A percentile compares a stretch with the other conserved stretches of the same genome.
These are phyloP conservation scores for Leistus spinibarbis DNA, from an alignment of 2,888 invertebrate species.

Conservation along the genomic window DNA sequence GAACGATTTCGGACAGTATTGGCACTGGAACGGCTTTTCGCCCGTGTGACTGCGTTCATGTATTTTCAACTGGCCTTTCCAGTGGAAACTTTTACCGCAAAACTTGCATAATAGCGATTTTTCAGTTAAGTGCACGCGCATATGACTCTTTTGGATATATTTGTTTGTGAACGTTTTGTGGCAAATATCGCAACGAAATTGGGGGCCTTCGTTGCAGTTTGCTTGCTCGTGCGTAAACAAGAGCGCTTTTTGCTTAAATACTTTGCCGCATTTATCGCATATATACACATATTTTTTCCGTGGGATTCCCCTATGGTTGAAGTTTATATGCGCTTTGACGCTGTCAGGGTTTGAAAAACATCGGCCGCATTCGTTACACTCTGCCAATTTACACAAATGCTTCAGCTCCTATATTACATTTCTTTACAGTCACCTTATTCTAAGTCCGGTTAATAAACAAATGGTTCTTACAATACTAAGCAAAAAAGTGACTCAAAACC, in stretches of 20 bases:
- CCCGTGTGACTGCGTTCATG: conserved; percentile 58
- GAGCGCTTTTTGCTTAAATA: conserved; percentile 54
- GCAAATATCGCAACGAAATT: conserved; percentile 53
- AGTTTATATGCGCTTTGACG: conserved; percentile 56
- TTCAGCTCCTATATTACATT: neutral
- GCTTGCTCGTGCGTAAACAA: conserved; percentile 57
- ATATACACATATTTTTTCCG: conserved; percentile 50
- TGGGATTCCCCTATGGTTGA: conserved; percentile 47
- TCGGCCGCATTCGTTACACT: conserved; percentile 58
- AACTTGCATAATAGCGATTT: conserved; percentile 51
- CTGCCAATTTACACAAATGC: conserved; percentile 43
- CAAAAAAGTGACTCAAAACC: no score
- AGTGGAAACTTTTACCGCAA: conserved; percentile 53
- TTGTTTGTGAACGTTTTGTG: conserved; percentile 56
- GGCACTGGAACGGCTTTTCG: conserved; percentile 60
- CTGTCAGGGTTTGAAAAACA: conserved; percentile 57
- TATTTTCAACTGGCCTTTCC: conserved; percentile 53
- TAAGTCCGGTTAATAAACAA: no score
- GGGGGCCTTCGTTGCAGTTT: conserved; percentile 54
- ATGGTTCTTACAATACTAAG: no score
- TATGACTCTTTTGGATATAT: conserved; percentile 58
- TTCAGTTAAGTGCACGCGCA: conserved; percentile 55
- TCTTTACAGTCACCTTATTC: neutral
- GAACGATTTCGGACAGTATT: conserved; percentile 55
- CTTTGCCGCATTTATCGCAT: conserved; percentile 51